These are phyloP conservation scores for Notothenia coriiceps DNA, from an alignment of 2,113 vertebrate genomes.

Conservation along the genomic window DNA sequence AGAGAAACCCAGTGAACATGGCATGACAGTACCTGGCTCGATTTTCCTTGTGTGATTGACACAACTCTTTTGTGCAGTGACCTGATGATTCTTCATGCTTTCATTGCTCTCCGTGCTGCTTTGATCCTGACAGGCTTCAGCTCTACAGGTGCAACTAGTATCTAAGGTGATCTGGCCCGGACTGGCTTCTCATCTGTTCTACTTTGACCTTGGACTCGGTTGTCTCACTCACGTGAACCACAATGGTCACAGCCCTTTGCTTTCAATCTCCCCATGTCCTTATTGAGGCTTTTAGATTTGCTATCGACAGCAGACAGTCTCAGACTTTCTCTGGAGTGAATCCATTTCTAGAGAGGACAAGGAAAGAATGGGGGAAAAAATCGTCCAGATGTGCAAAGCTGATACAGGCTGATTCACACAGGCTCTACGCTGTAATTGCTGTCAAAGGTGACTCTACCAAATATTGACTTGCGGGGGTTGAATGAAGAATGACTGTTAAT, in stretches of 20 bases:
- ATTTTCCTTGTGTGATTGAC: not conserved
- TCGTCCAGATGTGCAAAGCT: constrained; percentile 48
- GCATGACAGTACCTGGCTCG: not conserved
- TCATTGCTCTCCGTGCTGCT: not conserved
- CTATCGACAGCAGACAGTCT: constrained; percentile 39
- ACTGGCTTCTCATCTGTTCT: constrained; percentile 47
- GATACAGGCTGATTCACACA: constrained; percentile 19
- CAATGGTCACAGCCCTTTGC: constrained; percentile 28
- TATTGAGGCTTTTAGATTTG: constrained; percentile 45
- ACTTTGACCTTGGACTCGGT: constrained; percentile 43
- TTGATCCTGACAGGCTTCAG: constrained; percentile 19
- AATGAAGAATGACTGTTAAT: not conserved
- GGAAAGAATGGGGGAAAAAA: constrained; percentile 20
- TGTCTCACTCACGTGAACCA: constrained; percentile 33
- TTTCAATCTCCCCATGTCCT: constrained; percentile 53
- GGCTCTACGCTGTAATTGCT: constrained; percentile 24
- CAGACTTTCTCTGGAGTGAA: constrained; percentile 17
- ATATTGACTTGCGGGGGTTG: not conserved
- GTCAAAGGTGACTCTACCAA: not conserved
- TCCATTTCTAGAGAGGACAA: constrained; percentile 28
- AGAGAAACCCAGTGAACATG: not conserved
- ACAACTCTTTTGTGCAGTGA: not conserved
- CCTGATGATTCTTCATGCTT: not conserved
- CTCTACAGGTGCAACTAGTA: constrained; percentile 34
- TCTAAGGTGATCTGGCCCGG: constrained; percentile 25